Conservation (phyloP, 2,113 vertebrate genomes). For the Nothocercus nigrocapillus region DNA sequence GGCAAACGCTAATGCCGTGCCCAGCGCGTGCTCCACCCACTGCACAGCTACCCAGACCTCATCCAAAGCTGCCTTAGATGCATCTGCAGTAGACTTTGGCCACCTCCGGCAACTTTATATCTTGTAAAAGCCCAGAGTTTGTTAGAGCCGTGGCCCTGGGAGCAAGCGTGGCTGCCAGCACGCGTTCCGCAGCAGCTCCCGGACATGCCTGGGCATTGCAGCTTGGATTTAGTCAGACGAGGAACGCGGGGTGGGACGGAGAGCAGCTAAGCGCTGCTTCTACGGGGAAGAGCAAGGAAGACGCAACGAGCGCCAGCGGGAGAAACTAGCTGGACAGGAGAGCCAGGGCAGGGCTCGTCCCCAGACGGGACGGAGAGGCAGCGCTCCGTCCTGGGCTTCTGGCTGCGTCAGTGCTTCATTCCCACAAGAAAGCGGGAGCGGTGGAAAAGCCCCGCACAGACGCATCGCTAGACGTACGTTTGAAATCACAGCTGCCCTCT, state of each 20-base stretch:
- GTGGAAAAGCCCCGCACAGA: not conserved
- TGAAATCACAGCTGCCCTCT: not conserved
- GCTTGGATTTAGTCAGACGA: not conserved
- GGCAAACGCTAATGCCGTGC: not conserved
- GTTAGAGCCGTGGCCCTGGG: accelerated
- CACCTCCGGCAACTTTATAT: not conserved
- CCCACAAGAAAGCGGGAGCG: not conserved
- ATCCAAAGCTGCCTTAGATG: not conserved
- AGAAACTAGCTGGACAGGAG: not conserved
- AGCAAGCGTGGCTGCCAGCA: not conserved
- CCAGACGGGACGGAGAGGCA: not conserved
- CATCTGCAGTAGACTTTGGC: not conserved
- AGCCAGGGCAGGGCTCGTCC: not conserved
- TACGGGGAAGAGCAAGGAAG: not conserved
- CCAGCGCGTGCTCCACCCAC: not conserved
- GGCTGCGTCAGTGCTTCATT: not conserved
- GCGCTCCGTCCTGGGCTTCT: not conserved
- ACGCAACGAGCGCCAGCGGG: accelerated
- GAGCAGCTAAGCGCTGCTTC: not conserved
- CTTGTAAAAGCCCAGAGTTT: accelerated
- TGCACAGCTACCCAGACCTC: not conserved
- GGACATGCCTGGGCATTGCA: not conserved
- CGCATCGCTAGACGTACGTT: not conserved
- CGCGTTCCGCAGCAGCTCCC: not conserved
- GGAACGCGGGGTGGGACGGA: too few species aligned